phyloP scores from a whole-genome alignment of 2,888 invertebrate genomes.

The Argyresthia goedartella region DNA sequence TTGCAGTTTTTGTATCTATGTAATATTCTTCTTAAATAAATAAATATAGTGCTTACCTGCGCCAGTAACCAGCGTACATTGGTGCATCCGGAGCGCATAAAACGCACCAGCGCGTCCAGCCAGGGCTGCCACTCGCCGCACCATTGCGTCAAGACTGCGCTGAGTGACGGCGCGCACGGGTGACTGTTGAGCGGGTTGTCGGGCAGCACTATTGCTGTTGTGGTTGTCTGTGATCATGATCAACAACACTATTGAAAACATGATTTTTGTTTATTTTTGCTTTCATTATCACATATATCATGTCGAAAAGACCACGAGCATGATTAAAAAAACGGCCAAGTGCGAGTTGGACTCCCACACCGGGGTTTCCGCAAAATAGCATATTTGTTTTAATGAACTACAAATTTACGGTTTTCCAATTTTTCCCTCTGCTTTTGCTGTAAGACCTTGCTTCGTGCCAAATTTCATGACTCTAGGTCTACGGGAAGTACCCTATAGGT shows the following conservation, averaged over 20 bases:
- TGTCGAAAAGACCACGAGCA: too few species aligned
- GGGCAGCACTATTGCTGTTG: slow-evolving; percentile 23
- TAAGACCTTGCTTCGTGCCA: too few species aligned
- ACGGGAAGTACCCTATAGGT: too few species aligned
- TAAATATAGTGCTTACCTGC: slow-evolving; percentile 37
- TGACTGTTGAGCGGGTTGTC: slow-evolving; percentile 32
- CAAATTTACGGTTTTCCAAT: not conserved
- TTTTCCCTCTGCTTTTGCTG: too few species aligned
- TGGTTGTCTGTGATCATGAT: not conserved
- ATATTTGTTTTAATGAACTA: too few species aligned
- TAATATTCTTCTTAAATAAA: too few species aligned
- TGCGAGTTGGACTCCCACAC: too few species aligned
- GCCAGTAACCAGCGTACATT: slow-evolving; percentile 33
- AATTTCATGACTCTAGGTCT: too few species aligned
- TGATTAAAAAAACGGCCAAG: too few species aligned
- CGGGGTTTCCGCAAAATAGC: not conserved
- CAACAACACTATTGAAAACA: slow-evolving; percentile 14
- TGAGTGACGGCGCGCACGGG: slow-evolving; percentile 28
- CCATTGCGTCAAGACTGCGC: slow-evolving; percentile 7
- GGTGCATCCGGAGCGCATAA: not conserved
- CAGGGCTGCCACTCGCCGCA: not conserved
- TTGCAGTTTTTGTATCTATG: too few species aligned
- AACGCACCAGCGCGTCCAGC: slow-evolving; percentile 20
- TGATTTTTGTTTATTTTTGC: not conserved
- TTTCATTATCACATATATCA: too few species aligned